Base-by-base conservation (phyloP, 2,113 vertebrate species). In the Bufo bufo region DNA sequence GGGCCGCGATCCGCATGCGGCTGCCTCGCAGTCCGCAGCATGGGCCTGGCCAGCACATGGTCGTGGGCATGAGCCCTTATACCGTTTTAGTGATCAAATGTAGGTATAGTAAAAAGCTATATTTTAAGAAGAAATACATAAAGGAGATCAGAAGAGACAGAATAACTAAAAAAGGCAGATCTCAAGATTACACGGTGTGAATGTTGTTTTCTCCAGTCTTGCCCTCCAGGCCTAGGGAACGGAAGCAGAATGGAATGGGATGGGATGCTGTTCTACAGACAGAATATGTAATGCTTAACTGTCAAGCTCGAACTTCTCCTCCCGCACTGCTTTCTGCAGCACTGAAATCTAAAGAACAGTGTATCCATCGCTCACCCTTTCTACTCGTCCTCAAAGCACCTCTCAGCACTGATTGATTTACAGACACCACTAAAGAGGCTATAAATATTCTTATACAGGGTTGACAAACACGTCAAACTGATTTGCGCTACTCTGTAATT, bases 221-320 rank as follows among this genome's bases (percentile, higher is more conserved):
- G 59, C 85, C 77, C 77, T 81, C 85, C 77, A 87, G 63, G 77
- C 59, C 54, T 82, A 43, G 20, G 63, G 52, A 54, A 87, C 23
- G 82, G 66, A 82, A 13, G 65, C 63, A 80, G 52, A 82, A 82
- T 74, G 33, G 59, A 69, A 50, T 6, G 20, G 66, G 23, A 81
- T 43, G 43, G 69, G 65, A 59, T 65, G 65, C 10, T 59, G 69
- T 19, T 56, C 4, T 72, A 80, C 33, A 59, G 71, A 82, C 69
- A 49, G 86, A 87, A 87, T 87, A 82, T 74, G 20, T 82, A 52
- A 87, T 82, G 78, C 12, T 49, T 74, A 47, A 72, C 85, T 69
- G 77, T 66, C 56, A 66, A 14, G 19, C 10, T 7, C 61, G 45
- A 43, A 43, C 47, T 49, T 20, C 56, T 65, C 77, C 12, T 5